Base-by-base conservation (phyloP, 2,888 invertebrate species). In the Euzophera pinguis region DNA sequence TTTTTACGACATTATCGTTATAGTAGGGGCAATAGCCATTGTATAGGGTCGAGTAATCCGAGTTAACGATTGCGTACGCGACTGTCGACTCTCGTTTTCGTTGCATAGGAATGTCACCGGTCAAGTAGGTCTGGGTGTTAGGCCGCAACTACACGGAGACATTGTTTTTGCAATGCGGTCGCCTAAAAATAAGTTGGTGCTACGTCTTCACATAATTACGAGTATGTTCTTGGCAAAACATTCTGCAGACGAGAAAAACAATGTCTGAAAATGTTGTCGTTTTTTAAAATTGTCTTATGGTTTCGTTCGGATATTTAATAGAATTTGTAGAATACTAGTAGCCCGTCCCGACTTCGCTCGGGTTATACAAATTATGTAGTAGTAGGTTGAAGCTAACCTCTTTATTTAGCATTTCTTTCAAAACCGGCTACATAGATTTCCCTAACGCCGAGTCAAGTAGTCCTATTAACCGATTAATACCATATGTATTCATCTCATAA, bases 41-140 rank as follows among this genome's bases (percentile, higher is more conserved):
- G 49, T 41, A 45, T 34, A 27, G 49, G 22, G 14, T 69, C 69
- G 66, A 70, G 70, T 69, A 73, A 63, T 66, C 64, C 65, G 70
- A 64, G 71, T 60, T 71, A 56, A 61, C 60, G 65, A 68, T 71
- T 73, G 71, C 71, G 70, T 68, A 70, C 70, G 67, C 71, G 68
- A 63, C 63, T 63, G 61, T 62, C 65, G 71, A 81, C 82, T 59
- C 60, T 62, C 63, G 60, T 58, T 60, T 60, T 63, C 63, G 65
- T 66, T 65, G 65, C 59, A 64, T 60, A 63, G 63, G 67, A 64
- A 67, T 64, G 58, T 60, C 61, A 61, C 60, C 58, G 51, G 51
- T 52, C 58, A 45, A 51, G 51, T 51, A 43, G 52, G 52, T 47
- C 47, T 51, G 47, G 43, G 49, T 50, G 49, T 50, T 50, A 39